These are phyloP conservation scores for Archilochus colubris DNA, from an alignment of 2,113 vertebrate genomes.

Conservation along the genomic window DNA sequence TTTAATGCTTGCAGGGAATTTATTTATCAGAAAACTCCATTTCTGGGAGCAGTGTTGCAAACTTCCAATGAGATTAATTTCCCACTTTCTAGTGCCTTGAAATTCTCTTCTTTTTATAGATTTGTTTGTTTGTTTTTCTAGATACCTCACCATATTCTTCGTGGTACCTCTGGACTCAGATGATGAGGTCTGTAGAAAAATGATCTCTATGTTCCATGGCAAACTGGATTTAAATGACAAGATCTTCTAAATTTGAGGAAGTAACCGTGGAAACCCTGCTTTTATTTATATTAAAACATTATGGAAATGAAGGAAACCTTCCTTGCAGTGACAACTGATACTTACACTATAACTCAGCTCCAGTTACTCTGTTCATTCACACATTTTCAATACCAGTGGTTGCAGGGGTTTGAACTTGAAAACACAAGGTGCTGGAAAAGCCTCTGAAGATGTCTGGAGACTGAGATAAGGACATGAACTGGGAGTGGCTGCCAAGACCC, in stretches of 20 bases:
- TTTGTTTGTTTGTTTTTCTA: not conserved
- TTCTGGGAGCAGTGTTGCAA: not conserved
- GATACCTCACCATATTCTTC: not conserved
- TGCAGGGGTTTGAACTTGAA: not conserved
- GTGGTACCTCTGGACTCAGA: not conserved
- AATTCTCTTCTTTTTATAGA: not conserved
- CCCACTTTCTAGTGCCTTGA: not conserved
- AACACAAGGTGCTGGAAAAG: not conserved
- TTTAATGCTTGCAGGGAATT: not conserved
- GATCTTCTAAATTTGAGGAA: not conserved
- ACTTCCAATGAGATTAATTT: not conserved
- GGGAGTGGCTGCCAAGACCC: not conserved
- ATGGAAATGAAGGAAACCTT: not conserved
- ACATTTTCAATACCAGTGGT: not conserved
- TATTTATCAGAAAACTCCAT: not conserved
- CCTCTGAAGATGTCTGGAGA: not conserved
- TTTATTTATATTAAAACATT: not conserved
- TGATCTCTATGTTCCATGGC: not conserved
- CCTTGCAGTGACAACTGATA: not conserved
- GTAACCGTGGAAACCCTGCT: not conserved
- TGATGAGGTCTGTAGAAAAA: not conserved
- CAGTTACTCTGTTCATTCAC: not conserved
- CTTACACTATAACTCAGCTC: not conserved
- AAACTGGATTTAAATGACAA: slow-evolving; percentile 50
- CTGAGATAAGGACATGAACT: not conserved